Evolutionary conservation across 2,797 vertebrate species (phyloP).

Genomic region (Meda fulgida): DNA sequence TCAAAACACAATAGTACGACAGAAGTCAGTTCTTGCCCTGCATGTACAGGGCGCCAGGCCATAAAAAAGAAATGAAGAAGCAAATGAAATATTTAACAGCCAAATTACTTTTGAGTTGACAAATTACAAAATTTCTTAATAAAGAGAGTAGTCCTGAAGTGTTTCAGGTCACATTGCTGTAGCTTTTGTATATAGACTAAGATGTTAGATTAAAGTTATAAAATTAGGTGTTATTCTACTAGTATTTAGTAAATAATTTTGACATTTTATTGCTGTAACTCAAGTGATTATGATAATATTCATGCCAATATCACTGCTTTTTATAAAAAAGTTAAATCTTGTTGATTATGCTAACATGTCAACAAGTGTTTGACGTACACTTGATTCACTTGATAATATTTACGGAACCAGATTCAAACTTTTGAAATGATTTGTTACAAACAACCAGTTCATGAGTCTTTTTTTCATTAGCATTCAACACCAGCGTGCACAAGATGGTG

Average conservation of each 20-base stretch:
- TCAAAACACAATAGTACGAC: background rate
- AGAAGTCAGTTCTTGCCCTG: background rate
- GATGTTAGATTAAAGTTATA: background rate
- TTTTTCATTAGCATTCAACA: constrained; percentile 9
- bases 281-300: background rate
- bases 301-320: background rate
- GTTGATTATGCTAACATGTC: background rate
- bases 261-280: background rate
- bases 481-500: background rate
- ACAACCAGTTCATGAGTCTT: background rate
- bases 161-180: background rate
- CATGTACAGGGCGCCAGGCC: background rate
- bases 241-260: background rate
- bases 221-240: background rate
- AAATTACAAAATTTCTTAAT: background rate
- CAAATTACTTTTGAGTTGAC: background rate
- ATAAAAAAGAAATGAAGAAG: background rate
- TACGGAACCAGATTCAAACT: too few species aligned
- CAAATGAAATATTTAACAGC: background rate
- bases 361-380: background rate
- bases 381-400: too few species aligned
- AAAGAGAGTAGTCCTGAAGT: background rate
- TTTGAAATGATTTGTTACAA: background rate
- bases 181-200: background rate
- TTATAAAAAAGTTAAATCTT: background rate